phyloP scores from a whole-genome alignment of 2,888 invertebrate genomes.

The Operophtera brumata region DNA sequence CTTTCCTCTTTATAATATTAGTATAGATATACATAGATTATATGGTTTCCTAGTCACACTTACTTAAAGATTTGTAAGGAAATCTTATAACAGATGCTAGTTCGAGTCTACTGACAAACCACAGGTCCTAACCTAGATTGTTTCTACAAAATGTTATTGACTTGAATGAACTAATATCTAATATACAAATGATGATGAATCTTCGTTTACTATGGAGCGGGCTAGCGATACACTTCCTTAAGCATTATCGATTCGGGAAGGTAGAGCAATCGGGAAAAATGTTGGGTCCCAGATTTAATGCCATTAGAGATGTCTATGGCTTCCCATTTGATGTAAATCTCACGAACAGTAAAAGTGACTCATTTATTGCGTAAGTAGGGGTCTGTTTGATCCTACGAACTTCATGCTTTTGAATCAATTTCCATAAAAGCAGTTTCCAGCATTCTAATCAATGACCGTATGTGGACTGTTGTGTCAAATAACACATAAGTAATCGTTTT shows the following conservation, averaged over 20 bases:
- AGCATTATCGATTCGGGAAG: slow-evolving; percentile 40
- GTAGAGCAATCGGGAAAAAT: slow-evolving; percentile 45
- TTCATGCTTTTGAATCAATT: slow-evolving; percentile 19
- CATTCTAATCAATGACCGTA: slow-evolving; percentile 14
- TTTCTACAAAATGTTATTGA: no score
- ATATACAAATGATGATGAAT: no score
- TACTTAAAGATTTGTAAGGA: no score
- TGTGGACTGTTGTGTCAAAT: slow-evolving; percentile 3
- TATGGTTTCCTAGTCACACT: no score
- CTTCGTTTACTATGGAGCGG: no score
- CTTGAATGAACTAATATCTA: no score
- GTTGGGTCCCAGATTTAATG: slow-evolving; percentile 53
- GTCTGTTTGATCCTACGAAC: slow-evolving; percentile 3
- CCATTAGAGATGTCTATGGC: slow-evolving; percentile 51
- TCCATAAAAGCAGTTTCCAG: slow-evolving; percentile 6
- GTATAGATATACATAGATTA: no score
- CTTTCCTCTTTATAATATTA: no score
- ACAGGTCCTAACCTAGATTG: no score
- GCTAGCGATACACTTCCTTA: no score
- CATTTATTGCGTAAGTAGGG: slow-evolving; percentile 43
- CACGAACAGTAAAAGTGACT: slow-evolving; percentile 48
- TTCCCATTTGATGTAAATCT: slow-evolving; percentile 46
- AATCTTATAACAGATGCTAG: no score
- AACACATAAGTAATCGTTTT: neutral
- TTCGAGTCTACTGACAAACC: no score